A percentile compares a stretch with the other conserved stretches of the same genome.
phyloP scores from a whole-genome alignment of 2,888 invertebrate genomes.

The Ommatoiulus sabulosus region DNA sequence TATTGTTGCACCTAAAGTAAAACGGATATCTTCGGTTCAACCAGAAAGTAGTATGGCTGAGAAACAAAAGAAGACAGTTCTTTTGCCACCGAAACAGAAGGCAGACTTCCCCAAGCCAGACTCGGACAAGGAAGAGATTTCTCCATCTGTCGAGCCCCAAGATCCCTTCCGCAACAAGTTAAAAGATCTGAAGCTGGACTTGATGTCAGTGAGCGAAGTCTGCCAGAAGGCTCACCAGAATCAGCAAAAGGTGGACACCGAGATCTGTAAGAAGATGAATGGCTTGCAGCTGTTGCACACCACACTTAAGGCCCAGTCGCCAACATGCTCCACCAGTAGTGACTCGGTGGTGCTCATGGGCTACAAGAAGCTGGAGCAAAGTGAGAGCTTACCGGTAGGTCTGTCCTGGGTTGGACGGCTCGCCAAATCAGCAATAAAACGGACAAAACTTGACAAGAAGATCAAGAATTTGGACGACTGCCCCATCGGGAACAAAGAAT shows the following conservation, averaged over 20 bases:
- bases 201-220: background rate
- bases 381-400: constrained; percentile 73
- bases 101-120: background rate
- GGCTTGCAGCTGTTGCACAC: constrained; percentile 49
- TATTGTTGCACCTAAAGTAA: background rate
- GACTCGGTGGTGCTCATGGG: constrained; percentile 60
- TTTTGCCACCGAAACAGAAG: background rate
- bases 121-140: background rate
- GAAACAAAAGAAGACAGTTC: background rate
- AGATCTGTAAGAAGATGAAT: constrained; percentile 33
- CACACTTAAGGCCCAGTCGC: constrained; percentile 25
- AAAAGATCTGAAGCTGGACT: constrained; percentile 5
- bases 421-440: background rate
- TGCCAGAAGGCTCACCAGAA: background rate
- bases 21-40: background rate
- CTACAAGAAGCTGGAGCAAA: constrained; percentile 72
- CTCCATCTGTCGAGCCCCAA: background rate
- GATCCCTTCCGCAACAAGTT: background rate
- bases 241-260: constrained; percentile 15
- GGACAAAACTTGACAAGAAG: background rate
- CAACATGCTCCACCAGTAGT: constrained; percentile 56
- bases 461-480: background rate
- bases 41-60: background rate
- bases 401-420: constrained; percentile 46
- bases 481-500: background rate